These are phyloP conservation scores for Eulemur coronatus DNA, from an alignment of 2,797 vertebrate species.

Conservation along the genomic window DNA sequence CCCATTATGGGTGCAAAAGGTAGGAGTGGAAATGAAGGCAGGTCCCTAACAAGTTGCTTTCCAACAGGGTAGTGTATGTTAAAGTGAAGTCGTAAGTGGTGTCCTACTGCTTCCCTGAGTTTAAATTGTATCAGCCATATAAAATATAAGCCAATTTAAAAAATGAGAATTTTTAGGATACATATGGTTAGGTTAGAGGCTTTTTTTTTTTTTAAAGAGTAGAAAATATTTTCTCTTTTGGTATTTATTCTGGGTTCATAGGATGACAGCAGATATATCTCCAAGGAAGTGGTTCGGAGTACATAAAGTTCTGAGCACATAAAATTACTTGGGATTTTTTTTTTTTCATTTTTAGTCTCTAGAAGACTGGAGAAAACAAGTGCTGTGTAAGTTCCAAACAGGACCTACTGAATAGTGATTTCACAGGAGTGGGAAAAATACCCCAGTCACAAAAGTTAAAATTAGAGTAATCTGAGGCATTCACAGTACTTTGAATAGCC, in stretches of 20 bases:
- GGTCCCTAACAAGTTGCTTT: neutral
- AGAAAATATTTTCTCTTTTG: slow-evolving; percentile 1
- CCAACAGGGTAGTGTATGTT: neutral
- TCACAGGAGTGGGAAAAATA: neutral
- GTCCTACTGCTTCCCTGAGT: neutral
- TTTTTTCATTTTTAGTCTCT: neutral
- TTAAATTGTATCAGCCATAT: slow-evolving; percentile 9
- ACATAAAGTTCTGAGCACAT: slow-evolving; percentile 6
- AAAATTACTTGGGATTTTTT: neutral
- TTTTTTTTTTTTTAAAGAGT: neutral
- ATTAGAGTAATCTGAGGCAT: slow-evolving; percentile 48
- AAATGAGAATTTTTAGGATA: slow-evolving; percentile 2
- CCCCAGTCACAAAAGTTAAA: slow-evolving; percentile 52
- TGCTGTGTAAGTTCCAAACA: slow-evolving; percentile 28
- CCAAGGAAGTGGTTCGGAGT: neutral
- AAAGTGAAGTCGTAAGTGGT: neutral
- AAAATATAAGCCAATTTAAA: slow-evolving; percentile 31
- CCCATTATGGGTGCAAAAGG: neutral
- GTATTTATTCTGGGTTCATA: slow-evolving; percentile 24
- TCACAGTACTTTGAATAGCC: slow-evolving; percentile 53
- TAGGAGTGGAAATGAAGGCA: neutral
- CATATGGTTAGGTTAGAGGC: neutral
- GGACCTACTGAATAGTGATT: neutral
- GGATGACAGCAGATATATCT: neutral
- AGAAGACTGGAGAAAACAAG: slow-evolving; percentile 39